Conservation (phyloP, 2,797 vertebrate genomes). For the Hypotaenidia philippensis region DNA sequence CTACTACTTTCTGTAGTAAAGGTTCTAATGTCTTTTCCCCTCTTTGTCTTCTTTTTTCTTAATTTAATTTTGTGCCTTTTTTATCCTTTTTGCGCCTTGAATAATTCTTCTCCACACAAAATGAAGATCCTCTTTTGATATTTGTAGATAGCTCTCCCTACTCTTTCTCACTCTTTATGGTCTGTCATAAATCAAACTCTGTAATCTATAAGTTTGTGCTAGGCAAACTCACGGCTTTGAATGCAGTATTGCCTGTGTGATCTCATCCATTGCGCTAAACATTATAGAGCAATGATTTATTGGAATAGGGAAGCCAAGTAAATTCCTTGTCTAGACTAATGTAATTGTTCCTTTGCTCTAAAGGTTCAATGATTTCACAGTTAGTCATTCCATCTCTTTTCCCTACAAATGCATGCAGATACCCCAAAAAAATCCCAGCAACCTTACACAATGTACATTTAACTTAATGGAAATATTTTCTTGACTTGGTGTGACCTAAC, state of each 20-base stretch:
- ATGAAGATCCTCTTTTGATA: not conserved
- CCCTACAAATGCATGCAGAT: not conserved
- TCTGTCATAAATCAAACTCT: constrained; percentile 36
- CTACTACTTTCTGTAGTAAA: not conserved
- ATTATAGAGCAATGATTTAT: constrained; percentile 39
- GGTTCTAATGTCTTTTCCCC: not conserved
- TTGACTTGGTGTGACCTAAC: not conserved
- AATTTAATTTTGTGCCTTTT: not conserved
- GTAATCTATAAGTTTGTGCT: constrained; percentile 5
- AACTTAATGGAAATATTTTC: not conserved
- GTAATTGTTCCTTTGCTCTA: constrained; percentile 22
- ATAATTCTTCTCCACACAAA: not conserved
- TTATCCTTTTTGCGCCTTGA: not conserved
- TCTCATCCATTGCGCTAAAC: not conserved
- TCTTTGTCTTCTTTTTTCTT: not conserved
- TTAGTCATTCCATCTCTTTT: not conserved
- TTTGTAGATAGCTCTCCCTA: not conserved
- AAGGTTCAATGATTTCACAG: not conserved
- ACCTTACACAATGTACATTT: not conserved
- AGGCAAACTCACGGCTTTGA: not conserved
- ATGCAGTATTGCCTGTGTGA: constrained; percentile 1
- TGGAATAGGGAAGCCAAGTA: constrained; percentile 10
- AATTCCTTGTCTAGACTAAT: constrained; percentile 54
- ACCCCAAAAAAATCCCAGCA: not conserved
- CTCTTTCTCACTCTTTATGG: not conserved